Evolutionary conservation across 2,797 vertebrate genomes (phyloP).

Genomic region (Heterohyrax brucei): DNA sequence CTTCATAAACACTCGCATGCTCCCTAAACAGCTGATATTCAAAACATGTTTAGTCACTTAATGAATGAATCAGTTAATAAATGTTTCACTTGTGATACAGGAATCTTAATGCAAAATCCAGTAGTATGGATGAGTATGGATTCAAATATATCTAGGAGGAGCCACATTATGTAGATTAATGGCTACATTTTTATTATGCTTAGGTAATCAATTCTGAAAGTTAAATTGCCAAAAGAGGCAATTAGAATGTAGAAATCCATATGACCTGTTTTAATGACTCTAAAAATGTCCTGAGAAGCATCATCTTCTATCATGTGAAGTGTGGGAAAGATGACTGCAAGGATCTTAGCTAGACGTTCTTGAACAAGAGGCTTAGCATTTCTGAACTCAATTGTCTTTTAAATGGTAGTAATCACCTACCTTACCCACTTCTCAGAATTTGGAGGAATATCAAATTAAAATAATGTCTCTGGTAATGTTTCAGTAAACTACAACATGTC

Average conservation of each 20-base stretch:
- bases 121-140: neutral
- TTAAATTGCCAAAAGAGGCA: conserved; percentile 2
- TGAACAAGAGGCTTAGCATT: neutral
- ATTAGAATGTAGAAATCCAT: neutral
- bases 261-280: neutral
- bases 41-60: neutral
- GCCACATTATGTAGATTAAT: neutral
- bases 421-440: neutral
- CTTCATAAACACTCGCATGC: neutral
- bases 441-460: neutral
- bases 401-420: neutral
- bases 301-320: neutral
- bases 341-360: neutral
- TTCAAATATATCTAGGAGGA: neutral
- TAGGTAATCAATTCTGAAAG: neutral
- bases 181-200: neutral
- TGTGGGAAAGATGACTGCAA: neutral
- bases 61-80: neutral
- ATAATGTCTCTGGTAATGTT: neutral
- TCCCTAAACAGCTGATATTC: neutral
- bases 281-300: neutral
- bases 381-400: neutral
- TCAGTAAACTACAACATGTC: neutral
- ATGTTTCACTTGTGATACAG: neutral
- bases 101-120: conserved; percentile 17